Conservation (phyloP, 2,888 invertebrate genomes). For the Pegoplata infirma region DNA sequence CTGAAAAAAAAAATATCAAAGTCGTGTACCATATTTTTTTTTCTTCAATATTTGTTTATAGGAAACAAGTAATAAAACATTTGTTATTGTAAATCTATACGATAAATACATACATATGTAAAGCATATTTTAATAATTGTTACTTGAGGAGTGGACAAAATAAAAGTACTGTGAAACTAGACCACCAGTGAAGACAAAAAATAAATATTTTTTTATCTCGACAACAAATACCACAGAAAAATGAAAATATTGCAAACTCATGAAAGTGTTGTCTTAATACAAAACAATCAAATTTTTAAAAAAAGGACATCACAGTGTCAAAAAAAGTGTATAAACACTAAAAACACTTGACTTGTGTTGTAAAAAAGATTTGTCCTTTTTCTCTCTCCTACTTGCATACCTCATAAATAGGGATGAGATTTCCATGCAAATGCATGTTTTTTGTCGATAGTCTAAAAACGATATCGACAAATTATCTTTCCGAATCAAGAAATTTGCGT, state of each 20-base stretch:
- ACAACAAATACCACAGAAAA: slow-evolving; percentile 39
- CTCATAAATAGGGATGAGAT: too few relatives aligned
- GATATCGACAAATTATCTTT: too few relatives aligned
- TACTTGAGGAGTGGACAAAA: slow-evolving; percentile 20
- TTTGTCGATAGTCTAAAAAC: too few relatives aligned
- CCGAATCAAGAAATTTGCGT: too few relatives aligned
- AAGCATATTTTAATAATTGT: slow-evolving; percentile 51
- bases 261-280: background rate
- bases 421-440: too few relatives aligned
- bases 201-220: too few relatives aligned
- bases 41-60: slow-evolving; percentile 4
- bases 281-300: too few relatives aligned
- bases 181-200: slow-evolving; percentile 49
- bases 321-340: slow-evolving; percentile 17
- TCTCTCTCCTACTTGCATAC: background rate
- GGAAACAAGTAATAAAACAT: slow-evolving; percentile 44
- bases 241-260: slow-evolving; percentile 29
- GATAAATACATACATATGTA: slow-evolving; percentile 40
- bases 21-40: slow-evolving; percentile 41
- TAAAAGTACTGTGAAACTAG: slow-evolving; percentile 28
- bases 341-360: slow-evolving; percentile 64
- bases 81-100: slow-evolving; percentile 37
- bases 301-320: slow-evolving; percentile 24
- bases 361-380: slow-evolving; percentile 25
- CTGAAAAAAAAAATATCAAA: slow-evolving; percentile 29